phyloP scores from a whole-genome alignment of 2,888 invertebrate species.

The Pyrrhia umbra region DNA sequence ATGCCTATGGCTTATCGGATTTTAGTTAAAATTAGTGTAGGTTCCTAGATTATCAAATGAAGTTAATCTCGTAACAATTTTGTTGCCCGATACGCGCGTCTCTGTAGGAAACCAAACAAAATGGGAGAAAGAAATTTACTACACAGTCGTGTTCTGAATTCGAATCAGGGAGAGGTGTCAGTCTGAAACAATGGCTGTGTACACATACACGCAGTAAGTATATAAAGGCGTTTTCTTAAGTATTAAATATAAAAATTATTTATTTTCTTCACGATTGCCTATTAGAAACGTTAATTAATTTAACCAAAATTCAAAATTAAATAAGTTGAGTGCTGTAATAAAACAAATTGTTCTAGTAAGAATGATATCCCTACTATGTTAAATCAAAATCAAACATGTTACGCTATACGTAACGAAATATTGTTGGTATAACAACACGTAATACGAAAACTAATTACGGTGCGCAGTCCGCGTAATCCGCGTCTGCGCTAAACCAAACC shows the following conservation, averaged over 20 bases:
- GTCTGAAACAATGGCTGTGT: constrained; percentile 42
- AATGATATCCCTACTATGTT: not conserved
- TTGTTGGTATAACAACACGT: constrained; percentile 65
- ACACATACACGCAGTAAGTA: constrained; percentile 12
- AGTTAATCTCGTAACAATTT: constrained; percentile 57
- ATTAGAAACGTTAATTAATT: no score
- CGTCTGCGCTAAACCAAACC: constrained; percentile 68
- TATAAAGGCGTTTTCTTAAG: constrained; percentile 4
- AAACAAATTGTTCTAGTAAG: not conserved
- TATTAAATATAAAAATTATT: not conserved
- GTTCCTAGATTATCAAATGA: constrained; percentile 48
- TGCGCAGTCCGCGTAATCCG: constrained; percentile 71
- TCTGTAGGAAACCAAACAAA: constrained; percentile 59
- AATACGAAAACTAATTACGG: constrained; percentile 73
- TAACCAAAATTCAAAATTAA: no score
- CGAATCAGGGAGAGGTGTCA: constrained; percentile 47
- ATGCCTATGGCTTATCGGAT: not conserved
- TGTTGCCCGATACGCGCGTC: constrained; percentile 39
- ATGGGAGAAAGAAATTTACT: constrained; percentile 59
- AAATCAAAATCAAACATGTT: not conserved
- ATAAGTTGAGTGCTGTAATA: no score
- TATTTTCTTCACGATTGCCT: not conserved
- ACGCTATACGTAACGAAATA: constrained; percentile 36
- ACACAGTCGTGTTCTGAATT: constrained; percentile 59
- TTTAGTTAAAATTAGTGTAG: constrained; percentile 29